Percentiles rank a stretch among this genome's conserved stretches.
Conservation (phyloP, 2,797 vertebrate species). For the Emydoidea blandingii region DNA sequence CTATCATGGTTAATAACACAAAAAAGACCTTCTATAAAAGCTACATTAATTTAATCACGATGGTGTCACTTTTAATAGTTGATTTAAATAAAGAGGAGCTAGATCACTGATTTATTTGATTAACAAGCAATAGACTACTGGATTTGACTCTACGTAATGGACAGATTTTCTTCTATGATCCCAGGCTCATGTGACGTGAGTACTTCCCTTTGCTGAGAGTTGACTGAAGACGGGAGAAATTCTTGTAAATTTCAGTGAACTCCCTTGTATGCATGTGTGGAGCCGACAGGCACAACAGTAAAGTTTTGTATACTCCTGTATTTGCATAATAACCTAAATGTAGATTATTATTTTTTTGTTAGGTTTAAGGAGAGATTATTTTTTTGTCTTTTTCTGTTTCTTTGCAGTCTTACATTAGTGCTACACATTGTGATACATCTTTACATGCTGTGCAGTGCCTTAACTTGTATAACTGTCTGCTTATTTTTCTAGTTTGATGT, state of each 20-base stretch:
- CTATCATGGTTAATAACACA: background rate
- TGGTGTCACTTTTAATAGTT: background rate
- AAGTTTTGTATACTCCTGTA: background rate
- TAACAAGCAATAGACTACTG: background rate
- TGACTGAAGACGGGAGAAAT: background rate
- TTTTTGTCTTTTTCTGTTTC: background rate
- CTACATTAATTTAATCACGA: background rate
- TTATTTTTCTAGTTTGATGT: constrained; percentile 70
- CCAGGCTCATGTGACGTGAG: background rate
- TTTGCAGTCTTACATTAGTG: background rate
- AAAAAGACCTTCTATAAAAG: background rate
- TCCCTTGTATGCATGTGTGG: background rate
- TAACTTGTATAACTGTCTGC: background rate
- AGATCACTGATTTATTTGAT: background rate
- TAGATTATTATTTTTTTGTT: background rate
- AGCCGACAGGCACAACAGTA: background rate
- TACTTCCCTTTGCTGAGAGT: background rate
- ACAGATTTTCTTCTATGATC: background rate
- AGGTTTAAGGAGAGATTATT: background rate
- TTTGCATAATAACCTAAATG: background rate
- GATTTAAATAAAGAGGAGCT: background rate
- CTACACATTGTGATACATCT: background rate
- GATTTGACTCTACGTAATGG: background rate
- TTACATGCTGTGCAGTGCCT: background rate
- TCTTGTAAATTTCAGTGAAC: background rate